phyloP scores from a whole-genome alignment of 2,888 invertebrate species.

The Oithona nana region DNA sequence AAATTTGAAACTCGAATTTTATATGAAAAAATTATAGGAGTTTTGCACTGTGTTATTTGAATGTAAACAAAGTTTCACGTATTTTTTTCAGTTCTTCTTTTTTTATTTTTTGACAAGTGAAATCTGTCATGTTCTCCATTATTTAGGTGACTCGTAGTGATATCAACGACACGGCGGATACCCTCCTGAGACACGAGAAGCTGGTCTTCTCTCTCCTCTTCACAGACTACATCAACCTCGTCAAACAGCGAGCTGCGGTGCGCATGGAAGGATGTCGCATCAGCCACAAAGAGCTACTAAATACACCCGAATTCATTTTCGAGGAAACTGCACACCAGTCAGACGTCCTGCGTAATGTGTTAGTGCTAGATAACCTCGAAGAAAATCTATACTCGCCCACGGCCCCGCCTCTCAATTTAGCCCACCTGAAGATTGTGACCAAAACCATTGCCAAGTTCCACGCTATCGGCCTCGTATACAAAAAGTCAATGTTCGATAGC shows the following conservation, averaged over 20 bases:
- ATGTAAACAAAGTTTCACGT: no score
- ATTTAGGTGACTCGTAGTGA: slow-evolving; percentile 6
- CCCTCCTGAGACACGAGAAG: slow-evolving; percentile 7
- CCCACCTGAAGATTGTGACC: slow-evolving; percentile 5
- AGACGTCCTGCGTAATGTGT: slow-evolving; percentile 7
- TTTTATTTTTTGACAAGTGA: no score
- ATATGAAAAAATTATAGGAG: no score
- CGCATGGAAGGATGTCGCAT: slow-evolving; percentile 7
- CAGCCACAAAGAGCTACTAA: slow-evolving; percentile 1
- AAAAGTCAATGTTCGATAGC: neutral
- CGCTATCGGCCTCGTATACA: slow-evolving; percentile 10
- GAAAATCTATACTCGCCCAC: slow-evolving; percentile 1
- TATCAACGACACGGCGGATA: slow-evolving; percentile 3
- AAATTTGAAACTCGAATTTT: no score
- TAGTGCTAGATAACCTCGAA: slow-evolving; percentile 16
- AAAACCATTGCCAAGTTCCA: slow-evolving; percentile 16
- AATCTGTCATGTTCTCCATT: no score
- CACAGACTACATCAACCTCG: slow-evolving; percentile 15
- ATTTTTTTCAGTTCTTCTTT: no score
- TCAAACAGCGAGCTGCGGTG: slow-evolving; percentile 9
- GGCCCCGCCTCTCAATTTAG: slow-evolving; percentile 6
- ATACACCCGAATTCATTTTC: slow-evolving; percentile 10
- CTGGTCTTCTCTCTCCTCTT: slow-evolving; percentile 17
- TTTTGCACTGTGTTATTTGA: no score
- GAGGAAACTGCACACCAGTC: slow-evolving; percentile 11